Conservation (phyloP, 2,888 invertebrate species). For the Drosophila lutescens region DNA sequence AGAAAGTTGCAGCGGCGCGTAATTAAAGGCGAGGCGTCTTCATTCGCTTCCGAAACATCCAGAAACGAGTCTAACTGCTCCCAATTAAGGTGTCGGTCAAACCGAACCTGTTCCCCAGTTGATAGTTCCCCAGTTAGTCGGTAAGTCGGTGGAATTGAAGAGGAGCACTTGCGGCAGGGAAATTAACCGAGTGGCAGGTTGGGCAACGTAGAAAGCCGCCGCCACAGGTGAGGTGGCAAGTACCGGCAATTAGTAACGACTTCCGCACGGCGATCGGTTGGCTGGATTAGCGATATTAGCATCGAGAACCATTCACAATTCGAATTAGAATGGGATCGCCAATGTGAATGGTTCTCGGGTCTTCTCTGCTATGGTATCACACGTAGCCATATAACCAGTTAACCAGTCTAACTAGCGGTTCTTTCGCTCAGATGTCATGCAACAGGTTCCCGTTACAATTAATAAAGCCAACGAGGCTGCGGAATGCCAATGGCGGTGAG, state of each 20-base stretch:
- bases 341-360: constrained; percentile 12
- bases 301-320: constrained; percentile 15
- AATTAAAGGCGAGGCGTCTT: constrained; percentile 48
- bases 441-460: constrained; percentile 76
- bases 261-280: constrained; percentile 18
- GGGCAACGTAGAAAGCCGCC: constrained; percentile 56
- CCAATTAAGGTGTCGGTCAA: constrained; percentile 75
- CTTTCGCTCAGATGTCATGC: constrained; percentile 61
- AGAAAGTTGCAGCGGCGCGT: constrained; percentile 60
- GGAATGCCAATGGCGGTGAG: constrained; percentile 58
- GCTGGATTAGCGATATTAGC: constrained; percentile 52
- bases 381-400: constrained; percentile 56
- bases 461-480: constrained; percentile 61
- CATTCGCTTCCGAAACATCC: constrained; percentile 47
- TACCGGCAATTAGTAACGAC: constrained; percentile 41
- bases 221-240: constrained; percentile 34
- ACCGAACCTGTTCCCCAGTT: constrained; percentile 60
- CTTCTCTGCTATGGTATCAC: constrained; percentile 1
- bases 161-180: constrained; percentile 30
- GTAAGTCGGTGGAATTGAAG: not conserved
- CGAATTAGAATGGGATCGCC: constrained; percentile 38
- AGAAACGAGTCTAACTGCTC: constrained; percentile 71
- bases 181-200: constrained; percentile 36
- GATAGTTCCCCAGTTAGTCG: not conserved
- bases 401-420: constrained; percentile 70